These are phyloP conservation scores for Serripes groenlandicus DNA, from an alignment of 2,888 invertebrate genomes.

Conservation along the genomic window DNA sequence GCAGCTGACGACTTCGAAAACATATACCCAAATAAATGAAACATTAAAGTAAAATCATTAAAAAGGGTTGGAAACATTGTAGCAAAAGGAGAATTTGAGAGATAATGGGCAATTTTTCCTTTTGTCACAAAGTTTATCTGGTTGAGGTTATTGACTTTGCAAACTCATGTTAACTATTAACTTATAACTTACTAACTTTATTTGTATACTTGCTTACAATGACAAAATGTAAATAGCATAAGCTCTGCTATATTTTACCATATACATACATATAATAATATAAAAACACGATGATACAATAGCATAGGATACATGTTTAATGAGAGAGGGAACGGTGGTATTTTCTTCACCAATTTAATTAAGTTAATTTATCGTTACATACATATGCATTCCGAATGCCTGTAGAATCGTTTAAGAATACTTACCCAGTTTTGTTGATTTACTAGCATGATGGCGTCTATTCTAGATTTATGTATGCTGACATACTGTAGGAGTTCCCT, in stretches of 20 bases:
- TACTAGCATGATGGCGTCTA: slow-evolving; percentile 93
- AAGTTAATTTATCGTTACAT: too few relatives aligned
- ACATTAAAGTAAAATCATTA: too few relatives aligned
- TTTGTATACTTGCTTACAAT: not conserved
- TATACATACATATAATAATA: too few relatives aligned
- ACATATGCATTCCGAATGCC: too few relatives aligned
- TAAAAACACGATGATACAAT: too few relatives aligned
- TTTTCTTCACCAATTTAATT: too few relatives aligned
- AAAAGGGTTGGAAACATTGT: too few relatives aligned
- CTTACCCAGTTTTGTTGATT: slow-evolving; percentile 92
- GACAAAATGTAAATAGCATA: not conserved
- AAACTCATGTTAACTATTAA: not conserved
- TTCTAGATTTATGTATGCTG: slow-evolving; percentile 86
- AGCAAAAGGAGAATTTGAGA: not conserved
- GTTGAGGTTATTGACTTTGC: not conserved
- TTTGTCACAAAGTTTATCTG: not conserved
- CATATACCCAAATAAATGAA: too few relatives aligned
- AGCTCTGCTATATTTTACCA: not conserved
- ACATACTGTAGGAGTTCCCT: slow-evolving; percentile 91
- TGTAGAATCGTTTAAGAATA: too few relatives aligned
- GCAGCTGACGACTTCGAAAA: too few relatives aligned
- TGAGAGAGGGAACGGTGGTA: too few relatives aligned
- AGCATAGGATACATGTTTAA: too few relatives aligned
- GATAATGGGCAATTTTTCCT: not conserved
- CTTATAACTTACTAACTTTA: not conserved